Percentiles rank a stretch among this genome's conserved stretches.
These are phyloP conservation scores for Merluccius polli DNA, from an alignment of 2,797 vertebrate species.

Conservation along the genomic window DNA sequence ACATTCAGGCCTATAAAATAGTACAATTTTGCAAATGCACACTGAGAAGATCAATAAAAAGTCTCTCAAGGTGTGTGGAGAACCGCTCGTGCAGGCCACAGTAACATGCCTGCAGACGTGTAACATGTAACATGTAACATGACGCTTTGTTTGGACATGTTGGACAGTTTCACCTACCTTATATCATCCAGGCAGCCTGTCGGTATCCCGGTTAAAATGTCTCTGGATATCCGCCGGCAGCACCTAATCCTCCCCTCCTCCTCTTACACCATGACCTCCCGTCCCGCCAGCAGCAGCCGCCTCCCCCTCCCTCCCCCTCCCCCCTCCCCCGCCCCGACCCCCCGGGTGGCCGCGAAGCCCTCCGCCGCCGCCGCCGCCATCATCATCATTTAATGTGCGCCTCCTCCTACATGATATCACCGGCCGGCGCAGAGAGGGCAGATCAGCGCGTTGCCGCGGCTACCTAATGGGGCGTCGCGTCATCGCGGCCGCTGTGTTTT, in stretches of 20 bases:
- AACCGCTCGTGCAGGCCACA: background rate
- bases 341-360: background rate
- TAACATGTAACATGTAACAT: too few species aligned
- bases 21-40: background rate
- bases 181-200: constrained; percentile 54
- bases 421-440: constrained; percentile 17
- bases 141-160: too few species aligned
- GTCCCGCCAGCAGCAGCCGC: constrained; percentile 36
- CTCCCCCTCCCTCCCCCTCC: constrained; percentile 26
- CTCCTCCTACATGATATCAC: constrained; percentile 25
- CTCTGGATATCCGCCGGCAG: constrained; percentile 49
- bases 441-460: constrained; percentile 49
- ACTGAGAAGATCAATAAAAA: too few species aligned
- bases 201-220: constrained; percentile 46
- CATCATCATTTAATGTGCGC: constrained; percentile 25
- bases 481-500: constrained; percentile 43
- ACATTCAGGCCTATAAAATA: background rate
- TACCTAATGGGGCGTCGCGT: constrained; percentile 40
- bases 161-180: constrained; percentile 58
- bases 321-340: constrained; percentile 30
- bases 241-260: constrained; percentile 60
- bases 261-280: constrained; percentile 1
- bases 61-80: too few species aligned
- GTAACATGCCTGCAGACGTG: too few species aligned
- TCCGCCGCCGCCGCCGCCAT: background rate